These are phyloP conservation scores for Ceyx margarethae DNA, from an alignment of 2,113 vertebrate genomes.

Conservation along the genomic window DNA sequence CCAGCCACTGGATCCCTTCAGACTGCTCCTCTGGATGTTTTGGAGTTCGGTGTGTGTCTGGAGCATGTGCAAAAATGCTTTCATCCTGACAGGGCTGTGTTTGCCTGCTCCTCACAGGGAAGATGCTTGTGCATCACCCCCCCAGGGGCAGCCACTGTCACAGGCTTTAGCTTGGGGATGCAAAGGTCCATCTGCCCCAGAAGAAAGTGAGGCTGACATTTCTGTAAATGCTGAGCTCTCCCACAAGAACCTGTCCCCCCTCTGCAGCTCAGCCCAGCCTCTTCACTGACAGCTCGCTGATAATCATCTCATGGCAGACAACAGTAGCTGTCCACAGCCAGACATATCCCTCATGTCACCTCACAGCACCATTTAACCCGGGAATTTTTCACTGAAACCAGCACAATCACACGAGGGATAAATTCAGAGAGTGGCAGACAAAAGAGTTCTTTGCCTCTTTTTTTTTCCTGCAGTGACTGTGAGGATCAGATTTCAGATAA, in stretches of 20 bases:
- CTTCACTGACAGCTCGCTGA: background rate
- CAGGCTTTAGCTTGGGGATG: background rate
- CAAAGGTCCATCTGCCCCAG: background rate
- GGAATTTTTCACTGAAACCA: background rate
- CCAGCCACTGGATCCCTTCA: background rate
- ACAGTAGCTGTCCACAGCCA: background rate
- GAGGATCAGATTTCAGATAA: background rate
- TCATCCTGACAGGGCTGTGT: background rate
- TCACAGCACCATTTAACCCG: background rate
- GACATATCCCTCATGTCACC: background rate
- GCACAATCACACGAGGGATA: background rate
- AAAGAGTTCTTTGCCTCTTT: background rate
- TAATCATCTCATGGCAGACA: background rate
- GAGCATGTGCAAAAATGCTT: background rate
- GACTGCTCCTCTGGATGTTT: background rate
- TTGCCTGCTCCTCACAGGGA: background rate
- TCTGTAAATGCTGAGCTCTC: background rate
- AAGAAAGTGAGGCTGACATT: background rate
- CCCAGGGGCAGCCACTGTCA: background rate
- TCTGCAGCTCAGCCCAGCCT: background rate
- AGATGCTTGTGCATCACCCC: background rate
- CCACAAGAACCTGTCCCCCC: background rate
- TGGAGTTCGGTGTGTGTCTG: background rate
- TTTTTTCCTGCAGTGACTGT: background rate
- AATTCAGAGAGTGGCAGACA: background rate